These are phyloP conservation scores for Epizoanthus stellaris DNA, from an alignment of 92 coral and sea anemone species.

Conservation along the genomic window DNA sequence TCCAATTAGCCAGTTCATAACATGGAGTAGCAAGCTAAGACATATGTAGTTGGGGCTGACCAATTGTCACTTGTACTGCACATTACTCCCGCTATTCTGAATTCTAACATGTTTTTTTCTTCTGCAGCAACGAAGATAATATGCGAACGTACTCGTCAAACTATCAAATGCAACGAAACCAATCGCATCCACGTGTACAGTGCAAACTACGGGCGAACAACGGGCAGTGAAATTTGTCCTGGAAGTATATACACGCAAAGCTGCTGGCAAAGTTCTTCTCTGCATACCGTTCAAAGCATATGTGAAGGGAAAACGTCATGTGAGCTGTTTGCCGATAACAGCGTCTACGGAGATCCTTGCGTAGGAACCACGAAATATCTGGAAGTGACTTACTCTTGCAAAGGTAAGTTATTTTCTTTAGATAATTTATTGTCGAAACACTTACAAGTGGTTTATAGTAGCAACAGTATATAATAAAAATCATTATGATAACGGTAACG, in stretches of 20 bases:
- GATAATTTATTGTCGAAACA: too few species aligned
- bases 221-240: background rate
- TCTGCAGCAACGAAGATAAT: conserved; percentile 1
- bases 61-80: too few species aligned
- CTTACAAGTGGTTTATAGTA: too few species aligned
- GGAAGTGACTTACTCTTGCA: background rate
- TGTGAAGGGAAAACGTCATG: conserved; percentile 1
- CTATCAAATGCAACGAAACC: background rate
- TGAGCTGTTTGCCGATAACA: background rate
- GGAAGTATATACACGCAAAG: background rate
- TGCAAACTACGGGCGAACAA: conserved; percentile 30
- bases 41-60: too few species aligned
- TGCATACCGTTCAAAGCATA: background rate
- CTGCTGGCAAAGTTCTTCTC: background rate
- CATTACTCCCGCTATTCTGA: too few species aligned
- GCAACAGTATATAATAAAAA: too few species aligned
- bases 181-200: background rate
- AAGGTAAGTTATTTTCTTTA: background rate
- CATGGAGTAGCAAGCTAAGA: too few species aligned
- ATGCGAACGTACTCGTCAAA: background rate
- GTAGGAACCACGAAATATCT: background rate
- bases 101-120: background rate
- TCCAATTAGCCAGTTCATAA: too few species aligned
- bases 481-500: too few species aligned
- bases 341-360: conserved; percentile 26